Percentiles rank a stretch among this genome's conserved stretches.
Evolutionary conservation across 53 echinoderm and acorn worm genomes (phyloP).

Genomic region (Hippasteria phrygiana): DNA sequence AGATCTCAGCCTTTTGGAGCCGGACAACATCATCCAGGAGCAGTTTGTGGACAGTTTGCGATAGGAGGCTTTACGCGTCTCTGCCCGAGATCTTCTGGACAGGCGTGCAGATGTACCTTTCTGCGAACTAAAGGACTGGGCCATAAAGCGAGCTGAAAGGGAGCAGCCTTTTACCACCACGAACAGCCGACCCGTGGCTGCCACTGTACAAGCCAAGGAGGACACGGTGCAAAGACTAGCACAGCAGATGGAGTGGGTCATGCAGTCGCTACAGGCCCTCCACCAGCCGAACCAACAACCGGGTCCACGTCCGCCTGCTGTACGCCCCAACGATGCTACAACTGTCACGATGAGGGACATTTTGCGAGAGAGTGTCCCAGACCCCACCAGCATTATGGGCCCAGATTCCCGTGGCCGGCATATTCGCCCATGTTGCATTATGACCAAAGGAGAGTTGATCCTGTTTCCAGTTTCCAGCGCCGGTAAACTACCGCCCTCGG

Average conservation of each 20-base stretch:
- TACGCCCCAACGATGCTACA: neutral
- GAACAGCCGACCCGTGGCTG: neutral
- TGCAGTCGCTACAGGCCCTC: too few relatives aligned
- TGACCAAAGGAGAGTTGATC: neutral
- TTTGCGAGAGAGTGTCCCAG: neutral
- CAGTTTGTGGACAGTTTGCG: constrained; percentile 23
- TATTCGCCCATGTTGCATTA: too few relatives aligned
- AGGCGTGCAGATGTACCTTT: neutral
- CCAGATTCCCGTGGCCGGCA: too few relatives aligned
- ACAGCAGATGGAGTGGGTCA: too few relatives aligned
- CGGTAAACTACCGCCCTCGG: constrained; percentile 34
- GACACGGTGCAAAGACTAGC: too few relatives aligned
- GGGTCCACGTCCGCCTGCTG: too few relatives aligned
- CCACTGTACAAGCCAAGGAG: too few relatives aligned
- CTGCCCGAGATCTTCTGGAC: neutral
- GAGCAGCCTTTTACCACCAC: neutral
- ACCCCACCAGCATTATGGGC: neutral
- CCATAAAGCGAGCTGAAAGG: neutral
- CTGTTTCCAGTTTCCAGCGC: neutral
- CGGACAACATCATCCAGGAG: neutral
- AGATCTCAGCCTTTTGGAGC: neutral
- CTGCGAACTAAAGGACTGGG: neutral
- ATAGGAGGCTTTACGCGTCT: neutral
- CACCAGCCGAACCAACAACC: too few relatives aligned
- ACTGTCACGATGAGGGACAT: neutral